Evolutionary conservation across 2,113 vertebrate species (phyloP), one percentile per base, ranked within the genome.

Genomic region (Capreolus pygargus): DNA sequence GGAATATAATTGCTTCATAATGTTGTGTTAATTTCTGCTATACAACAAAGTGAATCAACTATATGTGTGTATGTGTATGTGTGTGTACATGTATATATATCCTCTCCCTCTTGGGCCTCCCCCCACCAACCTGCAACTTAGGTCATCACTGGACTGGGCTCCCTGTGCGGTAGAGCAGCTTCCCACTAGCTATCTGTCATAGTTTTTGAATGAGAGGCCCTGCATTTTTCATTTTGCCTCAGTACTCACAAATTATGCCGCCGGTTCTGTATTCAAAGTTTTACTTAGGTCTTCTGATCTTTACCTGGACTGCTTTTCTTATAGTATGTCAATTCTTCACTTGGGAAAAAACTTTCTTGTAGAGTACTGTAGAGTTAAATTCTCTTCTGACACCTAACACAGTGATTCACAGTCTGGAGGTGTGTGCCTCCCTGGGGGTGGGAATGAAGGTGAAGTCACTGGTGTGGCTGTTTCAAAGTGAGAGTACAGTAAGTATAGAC

Each of bases 291-390:
- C 45, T 96, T 8, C 36, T 90, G 50, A 93, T 94, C 21, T 87
- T 27, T 94, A 78, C 17, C 16, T 93, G 83, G 17, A 50, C 7
- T 67, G 33, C 17, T 96, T 95, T 89, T 78, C 30, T 94, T 96
- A 57, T 58, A 30, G 39, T 88, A 60, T 30, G 33, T 94, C 30
- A 93, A 58, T 91, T 70, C 85, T 87, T 86, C 47, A 64, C 85
- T 94, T 96, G 92, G 74, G 23, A 79, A 89, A 86, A 93, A 86
- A 33, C 7, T 76, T 54, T 88, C 23, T 47, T 67, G 10, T 67
- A 33, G 83, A 27, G 43, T 84, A 12, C 76, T 61, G 2, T 23
- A 79, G 61, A 61, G 28, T 60, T 95, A 83, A 86, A 90, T 67
- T 89, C 19, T 88, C 39, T 89, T 93, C 39, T 57, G 58, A 58